Percentiles rank a stretch among this genome's conserved stretches.
Evolutionary conservation across 2,797 vertebrate species (phyloP).

Genomic region (Hypotaenidia okinawae): DNA sequence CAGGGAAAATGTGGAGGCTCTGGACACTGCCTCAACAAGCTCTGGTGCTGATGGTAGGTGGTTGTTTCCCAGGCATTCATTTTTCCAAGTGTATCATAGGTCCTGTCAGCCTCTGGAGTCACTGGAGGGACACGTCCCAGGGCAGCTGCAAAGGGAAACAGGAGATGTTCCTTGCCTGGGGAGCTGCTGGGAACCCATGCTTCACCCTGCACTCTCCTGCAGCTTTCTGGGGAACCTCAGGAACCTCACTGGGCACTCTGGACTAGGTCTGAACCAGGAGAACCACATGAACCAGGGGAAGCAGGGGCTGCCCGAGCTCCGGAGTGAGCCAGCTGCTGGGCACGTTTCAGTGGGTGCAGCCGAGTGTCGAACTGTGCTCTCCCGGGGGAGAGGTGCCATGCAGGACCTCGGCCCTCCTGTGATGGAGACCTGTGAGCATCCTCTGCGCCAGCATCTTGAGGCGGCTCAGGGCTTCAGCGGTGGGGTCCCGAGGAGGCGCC

Average conservation of each 20-base stretch:
- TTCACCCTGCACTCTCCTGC: background rate
- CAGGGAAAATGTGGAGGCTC: background rate
- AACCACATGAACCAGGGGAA: too few species aligned
- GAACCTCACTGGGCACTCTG: accelerated
- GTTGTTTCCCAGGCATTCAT: background rate
- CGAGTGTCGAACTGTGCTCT: accelerated
- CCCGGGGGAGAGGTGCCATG: accelerated
- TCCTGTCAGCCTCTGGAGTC: background rate
- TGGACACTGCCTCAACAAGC: background rate
- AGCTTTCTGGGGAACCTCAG: background rate
- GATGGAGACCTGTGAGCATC: accelerated
- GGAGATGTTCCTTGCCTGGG: background rate
- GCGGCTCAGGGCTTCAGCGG: accelerated
- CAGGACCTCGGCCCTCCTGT: accelerated
- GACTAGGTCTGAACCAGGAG: accelerated
- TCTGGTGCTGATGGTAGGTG: too few species aligned
- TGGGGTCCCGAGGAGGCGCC: background rate
- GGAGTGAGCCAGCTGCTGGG: accelerated
- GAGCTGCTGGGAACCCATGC: accelerated
- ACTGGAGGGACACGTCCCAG: accelerated
- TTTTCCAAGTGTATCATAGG: background rate
- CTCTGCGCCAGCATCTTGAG: background rate
- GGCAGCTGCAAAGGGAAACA: background rate
- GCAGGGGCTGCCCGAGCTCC: accelerated
- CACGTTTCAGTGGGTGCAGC: accelerated